These are phyloP conservation scores for Phrynocephalus vlangalii DNA, from an alignment of 2,797 vertebrate genomes.

Conservation along the genomic window DNA sequence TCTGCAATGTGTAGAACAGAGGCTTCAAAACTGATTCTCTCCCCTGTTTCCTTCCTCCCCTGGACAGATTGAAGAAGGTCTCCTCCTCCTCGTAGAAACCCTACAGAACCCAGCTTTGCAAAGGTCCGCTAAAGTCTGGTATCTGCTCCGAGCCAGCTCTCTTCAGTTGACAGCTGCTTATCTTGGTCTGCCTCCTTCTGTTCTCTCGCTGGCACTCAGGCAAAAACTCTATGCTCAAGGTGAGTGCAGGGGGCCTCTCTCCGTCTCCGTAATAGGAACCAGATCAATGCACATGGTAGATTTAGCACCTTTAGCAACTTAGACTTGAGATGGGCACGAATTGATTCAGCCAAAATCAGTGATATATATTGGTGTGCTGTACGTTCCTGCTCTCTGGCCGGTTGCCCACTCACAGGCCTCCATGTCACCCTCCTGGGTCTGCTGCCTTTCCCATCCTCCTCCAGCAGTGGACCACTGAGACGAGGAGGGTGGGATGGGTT, in stretches of 20 bases:
- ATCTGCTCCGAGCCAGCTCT: constrained; percentile 85
- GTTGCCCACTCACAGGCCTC: too few relatives aligned
- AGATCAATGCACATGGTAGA: background rate
- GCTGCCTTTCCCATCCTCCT: too few relatives aligned
- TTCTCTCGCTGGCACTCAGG: constrained; percentile 76
- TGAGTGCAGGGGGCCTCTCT: constrained; percentile 51
- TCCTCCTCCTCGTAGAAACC: constrained; percentile 80
- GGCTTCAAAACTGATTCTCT: background rate
- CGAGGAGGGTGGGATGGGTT: too few relatives aligned
- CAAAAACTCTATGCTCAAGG: constrained; percentile 80
- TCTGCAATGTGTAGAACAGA: background rate
- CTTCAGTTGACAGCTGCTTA: constrained; percentile 84
- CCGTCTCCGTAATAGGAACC: background rate
- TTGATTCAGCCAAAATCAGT: too few relatives aligned
- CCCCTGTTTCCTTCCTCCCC: background rate
- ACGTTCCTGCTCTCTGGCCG: too few relatives aligned
- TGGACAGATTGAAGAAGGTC: constrained; percentile 81
- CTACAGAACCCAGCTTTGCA: constrained; percentile 82
- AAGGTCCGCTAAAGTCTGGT: constrained; percentile 87
- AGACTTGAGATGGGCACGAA: too few relatives aligned
- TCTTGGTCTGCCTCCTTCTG: constrained; percentile 80
- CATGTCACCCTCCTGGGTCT: too few relatives aligned
- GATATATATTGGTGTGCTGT: too few relatives aligned
- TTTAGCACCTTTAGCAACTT: background rate
- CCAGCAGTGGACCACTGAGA: too few relatives aligned